Evolutionary conservation across 2,888 invertebrate genomes (phyloP).

Genomic region (Mamestra brassicae): DNA sequence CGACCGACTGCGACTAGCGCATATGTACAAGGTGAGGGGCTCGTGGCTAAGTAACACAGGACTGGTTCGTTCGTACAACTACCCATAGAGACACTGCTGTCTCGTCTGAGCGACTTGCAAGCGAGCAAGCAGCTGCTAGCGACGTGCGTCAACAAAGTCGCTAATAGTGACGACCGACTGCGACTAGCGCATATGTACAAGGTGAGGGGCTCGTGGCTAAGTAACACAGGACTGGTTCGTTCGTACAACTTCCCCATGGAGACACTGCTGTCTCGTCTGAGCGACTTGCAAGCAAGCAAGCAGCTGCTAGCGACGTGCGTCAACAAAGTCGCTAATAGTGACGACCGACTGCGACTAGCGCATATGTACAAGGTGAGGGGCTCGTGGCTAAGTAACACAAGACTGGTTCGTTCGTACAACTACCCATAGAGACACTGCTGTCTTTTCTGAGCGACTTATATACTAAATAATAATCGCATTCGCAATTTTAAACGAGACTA

Average conservation of each 20-base stretch:
- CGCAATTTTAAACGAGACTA: no score
- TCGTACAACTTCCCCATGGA: conserved; percentile 85
- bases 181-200: conserved; percentile 92
- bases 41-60: conserved; percentile 68
- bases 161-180: conserved; percentile 90
- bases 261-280: conserved; percentile 77
- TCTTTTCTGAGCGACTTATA: conserved; percentile 76
- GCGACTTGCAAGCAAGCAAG: conserved; percentile 78
- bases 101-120: conserved; percentile 78
- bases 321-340: conserved; percentile 88
- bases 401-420: conserved; percentile 89
- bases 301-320: conserved; percentile 90
- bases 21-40: conserved; percentile 88
- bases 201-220: conserved; percentile 67
- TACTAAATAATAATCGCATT: no score
- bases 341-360: conserved; percentile 91
- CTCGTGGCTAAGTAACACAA: conserved; percentile 57
- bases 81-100: conserved; percentile 80
- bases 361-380: conserved; percentile 89
- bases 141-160: conserved; percentile 90
- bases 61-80: conserved; percentile 89
- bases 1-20: conserved; percentile 91
- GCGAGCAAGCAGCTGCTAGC: conserved; percentile 85
- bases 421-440: conserved; percentile 82
- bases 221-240: conserved; percentile 88